Evolutionary conservation across 1,140 invertebrate genomes (phyloP), one percentile per base, ranked within the genome.

Genomic region (Brachystomella parvula): DNA sequence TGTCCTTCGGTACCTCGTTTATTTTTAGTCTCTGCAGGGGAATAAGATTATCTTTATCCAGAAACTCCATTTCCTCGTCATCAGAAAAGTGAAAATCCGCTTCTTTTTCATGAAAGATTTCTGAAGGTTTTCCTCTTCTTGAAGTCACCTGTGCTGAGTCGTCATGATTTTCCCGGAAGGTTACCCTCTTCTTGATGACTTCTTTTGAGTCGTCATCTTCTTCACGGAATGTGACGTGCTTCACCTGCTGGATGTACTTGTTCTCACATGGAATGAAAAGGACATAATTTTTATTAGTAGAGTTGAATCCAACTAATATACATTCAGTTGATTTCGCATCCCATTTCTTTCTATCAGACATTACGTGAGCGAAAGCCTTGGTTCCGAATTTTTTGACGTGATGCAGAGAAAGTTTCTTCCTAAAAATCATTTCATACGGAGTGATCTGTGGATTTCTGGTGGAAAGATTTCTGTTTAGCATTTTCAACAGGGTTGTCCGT

Each of bases 331-430:
- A 31, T 30, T 53, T 63, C 2, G 39, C 47, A 15, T 63, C 31
- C 39, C 35, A 63, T 28, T 31, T 53, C 33, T 71, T 39, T 59
- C 63, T 61, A 30, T 72, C 15, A 60, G 67, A 47, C 32, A 64
- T 74, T 21, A 73, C 63, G 29, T 69, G 63, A 35, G 61, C 61
- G 61, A 67, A 74, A 12, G 59, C 75, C 56, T 64, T 61, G 39
- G 66, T 74, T 28, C 76, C 76, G 68, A 77, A 76, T 29, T 77
- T 64, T 31, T 63, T 24, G 2, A 77, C 39, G 62, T 77, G 65
- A 35, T 60, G 64, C 12, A 76, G 53, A 60, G 66, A 53, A 56
- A 66, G 66, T 61, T 71, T 73, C 56, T 60, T 66, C 28, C 62
- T 58, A 64, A 33, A 73, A 61, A 69, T 68, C 19, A 74, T 29